Base-by-base conservation (phyloP, 2,113 vertebrate species). In the Columba livia region DNA sequence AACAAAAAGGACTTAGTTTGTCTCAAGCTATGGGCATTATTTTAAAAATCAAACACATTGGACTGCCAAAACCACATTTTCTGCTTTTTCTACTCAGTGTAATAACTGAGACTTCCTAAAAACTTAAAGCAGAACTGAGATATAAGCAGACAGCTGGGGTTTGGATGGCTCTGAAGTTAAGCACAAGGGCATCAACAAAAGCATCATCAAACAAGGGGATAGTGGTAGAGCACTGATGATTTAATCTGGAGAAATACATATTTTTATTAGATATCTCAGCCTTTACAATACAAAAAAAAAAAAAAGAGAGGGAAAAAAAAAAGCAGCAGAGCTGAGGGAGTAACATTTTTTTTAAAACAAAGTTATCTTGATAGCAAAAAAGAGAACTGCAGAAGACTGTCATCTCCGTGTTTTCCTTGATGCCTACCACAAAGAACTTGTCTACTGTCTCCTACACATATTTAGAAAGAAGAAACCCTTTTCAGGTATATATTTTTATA, bases 401-500 rank as follows among this genome's bases (percentile, higher is more conserved):
- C 79, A 94, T 74, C 78, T 65, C 21, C 91, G 72, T 94, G 40
- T 91, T 97, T 87, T 82, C 38, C 57, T 86, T 94, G 79, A 88
- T 67, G 64, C 18, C 77, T 90, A 47, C 38, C 72, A 90, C 79
- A 94, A 93, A 85, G 88, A 83, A 86, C 86, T 93, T 90, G 86
- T 74, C 88, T 92, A 50, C 40, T 77, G 32, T 95, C 88, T 94
- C 85, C 86, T 86, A 95, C 67, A 66, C 60, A 15, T 66, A 67
- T 78, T 83, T 93, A 50, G 56, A 90, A 89, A 74, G 54, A 95
- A 92, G 15, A 66, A 96, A 86, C 12, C 15, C 23, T 86, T 67
- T 34, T 74, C 15, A 50, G 69, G 47, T 44, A 47, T 62, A 11
- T 62, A 70, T 70, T 85, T 93, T 89, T 89, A 67, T 18, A 85